phyloP scores from a whole-genome alignment of 2,797 vertebrate species.

The Myripristis jacobus region DNA sequence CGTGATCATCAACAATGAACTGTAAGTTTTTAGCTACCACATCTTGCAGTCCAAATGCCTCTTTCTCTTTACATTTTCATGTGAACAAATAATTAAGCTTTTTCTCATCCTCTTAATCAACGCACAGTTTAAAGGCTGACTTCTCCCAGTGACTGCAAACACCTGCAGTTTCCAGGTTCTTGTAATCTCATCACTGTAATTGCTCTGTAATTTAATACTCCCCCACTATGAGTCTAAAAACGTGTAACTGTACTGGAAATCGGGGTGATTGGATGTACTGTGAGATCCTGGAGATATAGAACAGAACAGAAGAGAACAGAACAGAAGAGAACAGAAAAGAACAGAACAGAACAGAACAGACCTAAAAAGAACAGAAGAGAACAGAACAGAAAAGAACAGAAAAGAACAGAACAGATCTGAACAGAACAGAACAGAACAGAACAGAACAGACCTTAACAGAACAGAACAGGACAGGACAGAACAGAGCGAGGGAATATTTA shows the following conservation, averaged over 20 bases:
- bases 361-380: no score
- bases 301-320: no score
- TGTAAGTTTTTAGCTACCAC: no score
- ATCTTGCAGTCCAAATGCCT: no score
- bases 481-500: constrained; percentile 62
- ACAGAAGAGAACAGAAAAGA: no score
- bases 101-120: not conserved
- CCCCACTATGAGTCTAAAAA: not conserved
- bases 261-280: no score
- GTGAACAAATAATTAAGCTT: no score
- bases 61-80: no score
- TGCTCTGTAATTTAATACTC: not conserved
- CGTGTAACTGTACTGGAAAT: not conserved
- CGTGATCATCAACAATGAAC: no score
- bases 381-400: constrained; percentile 45
- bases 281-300: no score
- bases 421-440: not conserved
- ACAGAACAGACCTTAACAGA: constrained; percentile 27
- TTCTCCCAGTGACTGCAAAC: not conserved
- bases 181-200: not conserved
- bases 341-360: no score
- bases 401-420: not conserved
- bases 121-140: not conserved
- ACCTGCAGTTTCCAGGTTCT: not conserved
- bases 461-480: constrained; percentile 55